Percentiles rank a stretch among this genome's conserved stretches.
Conservation (phyloP, 2,888 invertebrate species). For the Agapetus fuscipes region DNA sequence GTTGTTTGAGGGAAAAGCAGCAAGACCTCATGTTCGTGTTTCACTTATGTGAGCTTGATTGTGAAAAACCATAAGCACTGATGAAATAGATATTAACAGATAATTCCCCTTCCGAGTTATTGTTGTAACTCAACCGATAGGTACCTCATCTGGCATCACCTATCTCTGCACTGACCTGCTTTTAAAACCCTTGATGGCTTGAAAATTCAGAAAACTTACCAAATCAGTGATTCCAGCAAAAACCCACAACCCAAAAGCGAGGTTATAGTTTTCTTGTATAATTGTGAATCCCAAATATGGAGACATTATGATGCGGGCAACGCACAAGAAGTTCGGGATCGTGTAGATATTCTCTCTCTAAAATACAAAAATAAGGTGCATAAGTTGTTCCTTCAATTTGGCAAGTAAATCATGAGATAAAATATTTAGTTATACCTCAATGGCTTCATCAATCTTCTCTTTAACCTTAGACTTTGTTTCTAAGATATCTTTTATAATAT, state of each 20-base stretch:
- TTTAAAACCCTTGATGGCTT: too few species aligned
- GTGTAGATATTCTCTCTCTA: conserved; percentile 84
- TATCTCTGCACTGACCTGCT: too few species aligned
- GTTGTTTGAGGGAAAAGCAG: too few species aligned
- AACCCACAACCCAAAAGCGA: conserved; percentile 73
- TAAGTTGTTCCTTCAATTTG: not conserved
- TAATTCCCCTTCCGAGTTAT: too few species aligned
- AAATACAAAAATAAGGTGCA: conserved; percentile 23
- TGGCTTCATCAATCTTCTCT: conserved; percentile 63
- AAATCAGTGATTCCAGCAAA: conserved; percentile 88
- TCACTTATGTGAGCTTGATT: too few species aligned
- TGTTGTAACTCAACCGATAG: too few species aligned
- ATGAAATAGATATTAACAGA: too few species aligned
- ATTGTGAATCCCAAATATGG: conserved; percentile 88
- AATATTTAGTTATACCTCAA: conserved; percentile 46
- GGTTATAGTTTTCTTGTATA: conserved; percentile 65
- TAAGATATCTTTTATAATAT: conserved; percentile 59
- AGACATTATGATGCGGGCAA: conserved; percentile 73
- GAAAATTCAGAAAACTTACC: conserved; percentile 47
- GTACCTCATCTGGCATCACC: too few species aligned
- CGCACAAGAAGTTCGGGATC: conserved; percentile 84
- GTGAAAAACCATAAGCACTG: too few species aligned
- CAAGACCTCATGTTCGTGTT: too few species aligned
- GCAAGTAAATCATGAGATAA: not conserved
- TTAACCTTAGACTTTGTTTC: conserved; percentile 62